Conservation (phyloP, 2,797 vertebrate species). For the Takifugu rubripes region DNA sequence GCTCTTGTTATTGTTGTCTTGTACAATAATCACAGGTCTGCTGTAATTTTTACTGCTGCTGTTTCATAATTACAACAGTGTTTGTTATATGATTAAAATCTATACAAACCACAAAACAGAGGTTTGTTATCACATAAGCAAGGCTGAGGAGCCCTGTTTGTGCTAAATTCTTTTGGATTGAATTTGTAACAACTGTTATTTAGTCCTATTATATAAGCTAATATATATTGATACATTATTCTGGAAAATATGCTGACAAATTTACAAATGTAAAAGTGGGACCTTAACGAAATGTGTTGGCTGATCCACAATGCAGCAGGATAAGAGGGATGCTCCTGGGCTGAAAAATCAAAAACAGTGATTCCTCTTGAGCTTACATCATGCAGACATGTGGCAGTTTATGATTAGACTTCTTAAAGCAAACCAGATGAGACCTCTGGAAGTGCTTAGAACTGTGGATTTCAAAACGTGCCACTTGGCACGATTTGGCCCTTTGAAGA, state of each 20-base stretch:
- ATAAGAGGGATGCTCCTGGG: slow-evolving; percentile 3
- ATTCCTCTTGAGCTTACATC: slow-evolving; percentile 28
- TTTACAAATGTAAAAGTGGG: too few relatives aligned
- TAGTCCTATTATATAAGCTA: background rate
- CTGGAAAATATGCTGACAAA: too few relatives aligned
- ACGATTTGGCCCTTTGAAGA: slow-evolving; percentile 43
- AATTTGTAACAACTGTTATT: slow-evolving; percentile 8
- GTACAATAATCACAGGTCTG: too few relatives aligned
- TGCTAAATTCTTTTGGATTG: slow-evolving; percentile 4
- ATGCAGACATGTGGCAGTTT: slow-evolving; percentile 33
- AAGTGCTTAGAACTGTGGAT: slow-evolving; percentile 55
- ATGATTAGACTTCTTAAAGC: slow-evolving; percentile 46
- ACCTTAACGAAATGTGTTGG: too few relatives aligned
- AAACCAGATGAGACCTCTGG: slow-evolving; percentile 47
- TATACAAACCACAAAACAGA: too few relatives aligned
- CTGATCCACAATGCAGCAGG: background rate
- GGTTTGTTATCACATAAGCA: too few relatives aligned
- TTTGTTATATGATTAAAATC: too few relatives aligned
- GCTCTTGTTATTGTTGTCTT: too few relatives aligned
- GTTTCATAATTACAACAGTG: too few relatives aligned
- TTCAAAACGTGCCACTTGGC: slow-evolving; percentile 46
- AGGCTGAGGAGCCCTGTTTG: too few relatives aligned
- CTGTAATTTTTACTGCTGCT: background rate
- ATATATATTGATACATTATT: too few relatives aligned
- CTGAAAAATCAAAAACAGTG: background rate